Base-by-base conservation (phyloP, 2,797 vertebrate species). In the Enteromius fasciolatus region DNA sequence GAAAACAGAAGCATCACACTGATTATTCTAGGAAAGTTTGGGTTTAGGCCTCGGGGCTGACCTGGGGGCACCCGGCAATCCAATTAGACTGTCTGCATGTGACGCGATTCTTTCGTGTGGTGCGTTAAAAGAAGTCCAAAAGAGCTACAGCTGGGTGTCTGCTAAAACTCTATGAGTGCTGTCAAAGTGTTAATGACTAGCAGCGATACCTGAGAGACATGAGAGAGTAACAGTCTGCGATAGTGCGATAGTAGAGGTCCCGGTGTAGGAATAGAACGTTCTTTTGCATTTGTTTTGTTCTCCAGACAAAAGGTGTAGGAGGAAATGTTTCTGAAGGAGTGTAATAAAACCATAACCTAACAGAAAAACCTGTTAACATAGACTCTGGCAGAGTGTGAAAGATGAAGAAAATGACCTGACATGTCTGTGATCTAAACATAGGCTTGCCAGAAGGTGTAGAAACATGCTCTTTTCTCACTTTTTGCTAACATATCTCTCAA, bases 381-480 rank as follows among this genome's bases (percentile, higher is more conserved):
- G 80, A 75, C 10, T 75, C 44, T 64, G 46, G 61, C 80, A 76
- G 46, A 67, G 61, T 33, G 33, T 67, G 48, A 61, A 82, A 82
- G 70, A 76, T 76, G 61, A 82, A 82, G 10, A 52, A 76, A 78
- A 76, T 76, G 80, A 31, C 72, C 80, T 76, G 80, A 82, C 36
- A 76, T 54, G 80, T 76, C 46, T 82, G 61, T 76, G 61, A 82
- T 76, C 61, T 82, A 82, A 82, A 82, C 63, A 76, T 76, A 82
- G 72, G 61, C 23, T 76, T 82, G 61, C 72, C 48, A 66, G 70
- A 75, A 75, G 46, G 72, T 48, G 31, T 18, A 66, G 33, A 81
- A 52, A 41, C 2, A 28, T 73, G 28, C 0, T 57, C 67, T 70
- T 59, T 41, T 54, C 44, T 67, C 50, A 33, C 20, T 76, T 63